Conservation (phyloP, 2,888 invertebrate species). For the Tipula helvola region DNA sequence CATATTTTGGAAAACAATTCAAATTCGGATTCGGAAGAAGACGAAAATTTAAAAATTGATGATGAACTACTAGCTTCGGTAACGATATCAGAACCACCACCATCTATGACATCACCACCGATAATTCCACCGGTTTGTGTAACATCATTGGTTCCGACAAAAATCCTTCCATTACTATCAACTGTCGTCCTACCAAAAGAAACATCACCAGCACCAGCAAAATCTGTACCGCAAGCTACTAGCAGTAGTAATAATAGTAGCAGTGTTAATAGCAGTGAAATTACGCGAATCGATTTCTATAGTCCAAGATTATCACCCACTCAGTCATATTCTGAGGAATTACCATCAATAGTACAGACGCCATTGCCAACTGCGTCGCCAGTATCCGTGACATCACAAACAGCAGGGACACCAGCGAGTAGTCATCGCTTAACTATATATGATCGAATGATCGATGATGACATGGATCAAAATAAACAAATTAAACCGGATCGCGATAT, state of each 20-base stretch:
- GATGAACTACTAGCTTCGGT: slow-evolving; percentile 22
- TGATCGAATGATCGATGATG: slow-evolving; percentile 11
- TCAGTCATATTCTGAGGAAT: not conserved
- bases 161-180: not conserved
- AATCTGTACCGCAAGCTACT: not conserved
- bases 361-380: not conserved
- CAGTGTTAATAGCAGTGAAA: not conserved
- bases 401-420: not conserved
- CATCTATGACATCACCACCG: slow-evolving; percentile 1
- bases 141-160: slow-evolving; percentile 11
- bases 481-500: slow-evolving; percentile 26
- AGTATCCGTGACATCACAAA: not conserved
- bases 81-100: not conserved
- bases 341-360: not conserved
- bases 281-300: not conserved
- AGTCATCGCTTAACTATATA: slow-evolving; percentile 7
- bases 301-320: not conserved
- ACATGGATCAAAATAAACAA: slow-evolving; percentile 16
- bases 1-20: not conserved
- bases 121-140: not conserved
- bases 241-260: not conserved
- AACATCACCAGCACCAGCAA: slow-evolving; percentile 7
- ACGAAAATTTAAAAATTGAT: slow-evolving; percentile 37
- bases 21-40: slow-evolving; percentile 26
- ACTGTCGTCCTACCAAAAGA: not conserved